Conservation (phyloP, 2,113 vertebrate genomes). For the Trichomycterus rosablanca region DNA sequence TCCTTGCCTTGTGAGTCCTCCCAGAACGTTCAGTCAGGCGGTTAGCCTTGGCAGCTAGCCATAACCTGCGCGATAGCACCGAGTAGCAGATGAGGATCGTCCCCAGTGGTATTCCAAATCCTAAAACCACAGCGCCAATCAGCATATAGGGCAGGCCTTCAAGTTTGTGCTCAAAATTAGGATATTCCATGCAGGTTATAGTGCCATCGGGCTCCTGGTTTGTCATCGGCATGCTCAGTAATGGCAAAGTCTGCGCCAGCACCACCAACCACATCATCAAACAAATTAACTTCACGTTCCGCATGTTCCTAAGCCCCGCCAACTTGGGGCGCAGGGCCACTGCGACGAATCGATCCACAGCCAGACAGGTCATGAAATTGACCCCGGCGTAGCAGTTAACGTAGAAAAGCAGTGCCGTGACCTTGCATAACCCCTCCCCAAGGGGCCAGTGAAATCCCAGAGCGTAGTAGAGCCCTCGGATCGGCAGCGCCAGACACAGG, state of each 20-base stretch:
- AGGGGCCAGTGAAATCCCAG: slow-evolving; percentile 86
- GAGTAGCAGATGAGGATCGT: slow-evolving; percentile 86
- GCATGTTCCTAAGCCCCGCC: slow-evolving; percentile 71
- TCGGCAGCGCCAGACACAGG: slow-evolving; percentile 81
- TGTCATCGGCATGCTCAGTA: slow-evolving; percentile 76
- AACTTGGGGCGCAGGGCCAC: slow-evolving; percentile 83
- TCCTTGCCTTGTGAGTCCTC: slow-evolving; percentile 85
- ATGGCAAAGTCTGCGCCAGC: slow-evolving; percentile 83
- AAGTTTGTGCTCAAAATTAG: slow-evolving; percentile 78
- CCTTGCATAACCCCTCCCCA: slow-evolving; percentile 75
- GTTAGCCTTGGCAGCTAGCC: slow-evolving; percentile 76
- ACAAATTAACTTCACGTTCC: slow-evolving; percentile 67
- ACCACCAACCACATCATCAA: slow-evolving; percentile 86
- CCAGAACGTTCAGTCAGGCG: slow-evolving; percentile 83
- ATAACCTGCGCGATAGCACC: slow-evolving; percentile 81
- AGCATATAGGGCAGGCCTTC: slow-evolving; percentile 73
- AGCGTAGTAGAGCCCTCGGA: slow-evolving; percentile 82
- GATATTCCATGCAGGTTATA: slow-evolving; percentile 93
- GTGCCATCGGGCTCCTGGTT: slow-evolving; percentile 49
- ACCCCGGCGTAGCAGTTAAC: slow-evolving; percentile 91
- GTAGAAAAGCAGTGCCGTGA: slow-evolving; percentile 82
- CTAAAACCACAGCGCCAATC: slow-evolving; percentile 81
- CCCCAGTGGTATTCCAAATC: slow-evolving; percentile 76
- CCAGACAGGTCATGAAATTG: slow-evolving; percentile 95
- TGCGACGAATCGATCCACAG: slow-evolving; percentile 86